Evolutionary conservation across 2,797 vertebrate genomes (phyloP).

Genomic region (Mastacembelus armatus): DNA sequence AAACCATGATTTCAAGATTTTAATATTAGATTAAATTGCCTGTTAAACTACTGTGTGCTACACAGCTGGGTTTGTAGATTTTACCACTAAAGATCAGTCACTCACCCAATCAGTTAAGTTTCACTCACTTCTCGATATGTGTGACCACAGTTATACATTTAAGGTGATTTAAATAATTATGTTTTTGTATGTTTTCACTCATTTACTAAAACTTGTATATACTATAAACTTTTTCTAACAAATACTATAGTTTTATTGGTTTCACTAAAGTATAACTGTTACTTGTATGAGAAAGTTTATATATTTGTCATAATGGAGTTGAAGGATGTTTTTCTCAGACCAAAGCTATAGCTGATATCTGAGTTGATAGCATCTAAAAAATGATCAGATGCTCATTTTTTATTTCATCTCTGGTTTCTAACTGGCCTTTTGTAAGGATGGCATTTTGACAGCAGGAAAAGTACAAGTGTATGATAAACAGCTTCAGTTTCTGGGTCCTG

Average conservation of each 20-base stretch:
- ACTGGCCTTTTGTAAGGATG: too few species aligned
- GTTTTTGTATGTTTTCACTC: neutral
- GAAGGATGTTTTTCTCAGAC: neutral
- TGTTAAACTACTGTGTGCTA: neutral
- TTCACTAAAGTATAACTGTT: neutral
- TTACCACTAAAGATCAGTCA: neutral
- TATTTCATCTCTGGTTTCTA: too few species aligned
- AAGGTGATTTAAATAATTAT: neutral
- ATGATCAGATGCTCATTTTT: too few species aligned
- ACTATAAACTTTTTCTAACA: neutral
- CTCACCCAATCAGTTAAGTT: neutral
- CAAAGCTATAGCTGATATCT: too few species aligned
- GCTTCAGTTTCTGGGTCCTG: neutral
- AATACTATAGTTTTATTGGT: neutral
- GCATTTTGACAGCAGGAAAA: too few species aligned
- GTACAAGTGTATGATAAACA: too few species aligned
- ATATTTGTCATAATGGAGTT: neutral
- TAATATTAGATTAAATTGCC: too few species aligned
- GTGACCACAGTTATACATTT: neutral
- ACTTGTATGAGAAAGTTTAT: neutral
- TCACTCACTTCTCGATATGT: neutral
- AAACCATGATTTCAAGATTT: too few species aligned
- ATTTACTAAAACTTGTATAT: neutral
- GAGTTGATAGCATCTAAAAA: too few species aligned
- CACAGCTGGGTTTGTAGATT: neutral